Conservation (phyloP, 2,113 vertebrate genomes). For the Hymenochirus boettgeri region DNA sequence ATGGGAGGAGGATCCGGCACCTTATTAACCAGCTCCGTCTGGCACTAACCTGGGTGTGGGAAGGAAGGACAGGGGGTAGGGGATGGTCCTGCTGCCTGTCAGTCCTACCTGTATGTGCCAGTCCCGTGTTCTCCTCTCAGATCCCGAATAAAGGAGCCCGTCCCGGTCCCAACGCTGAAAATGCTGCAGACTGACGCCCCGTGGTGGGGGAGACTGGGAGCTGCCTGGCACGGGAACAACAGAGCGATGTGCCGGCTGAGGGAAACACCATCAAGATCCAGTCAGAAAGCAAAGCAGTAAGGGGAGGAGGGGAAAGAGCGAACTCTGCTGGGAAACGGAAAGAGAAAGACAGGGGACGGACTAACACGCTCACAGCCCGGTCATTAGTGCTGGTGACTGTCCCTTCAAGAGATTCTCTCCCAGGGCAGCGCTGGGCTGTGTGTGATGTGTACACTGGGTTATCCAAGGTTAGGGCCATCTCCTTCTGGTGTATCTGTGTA, state of each 20-base stretch:
- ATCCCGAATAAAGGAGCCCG: slow-evolving; percentile 7
- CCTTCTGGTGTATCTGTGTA: no score
- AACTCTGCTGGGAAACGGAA: slow-evolving; percentile 14
- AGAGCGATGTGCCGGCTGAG: slow-evolving; percentile 32
- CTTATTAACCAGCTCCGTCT: not conserved
- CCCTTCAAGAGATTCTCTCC: no score
- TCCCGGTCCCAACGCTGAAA: slow-evolving; percentile 15
- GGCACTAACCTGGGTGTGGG: not conserved
- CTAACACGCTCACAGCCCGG: not conserved
- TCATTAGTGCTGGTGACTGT: no score
- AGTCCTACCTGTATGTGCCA: slow-evolving; percentile 32
- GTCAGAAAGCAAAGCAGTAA: slow-evolving; percentile 32
- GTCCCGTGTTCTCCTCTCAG: slow-evolving; percentile 2
- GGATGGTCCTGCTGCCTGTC: slow-evolving; percentile 12
- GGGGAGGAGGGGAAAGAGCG: slow-evolving; percentile 31
- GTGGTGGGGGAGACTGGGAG: slow-evolving; percentile 36
- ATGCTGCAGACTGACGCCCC: slow-evolving; percentile 39
- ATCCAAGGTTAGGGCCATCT: no score
- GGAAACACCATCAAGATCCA: slow-evolving; percentile 22
- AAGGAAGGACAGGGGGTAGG: not conserved
- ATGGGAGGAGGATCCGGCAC: slow-evolving; percentile 15
- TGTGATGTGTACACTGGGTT: no score
- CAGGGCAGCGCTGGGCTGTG: no score
- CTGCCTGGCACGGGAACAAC: slow-evolving; percentile 14
- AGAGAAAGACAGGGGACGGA: slow-evolving; percentile 13